Conservation (phyloP, 2,888 invertebrate species). For the Polylopha cassiicola region DNA sequence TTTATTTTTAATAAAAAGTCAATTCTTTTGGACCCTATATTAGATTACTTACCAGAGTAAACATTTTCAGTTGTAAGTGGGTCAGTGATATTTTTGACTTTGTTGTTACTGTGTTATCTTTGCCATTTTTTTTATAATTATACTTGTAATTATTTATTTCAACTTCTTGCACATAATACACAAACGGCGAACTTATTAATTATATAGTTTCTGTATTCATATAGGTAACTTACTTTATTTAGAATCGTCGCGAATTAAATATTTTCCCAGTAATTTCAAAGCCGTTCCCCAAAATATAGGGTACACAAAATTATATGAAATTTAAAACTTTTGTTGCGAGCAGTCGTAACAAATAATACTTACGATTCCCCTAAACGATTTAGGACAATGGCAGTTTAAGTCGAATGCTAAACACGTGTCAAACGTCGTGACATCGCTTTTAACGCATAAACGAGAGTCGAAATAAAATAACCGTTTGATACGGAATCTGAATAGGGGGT, state of each 20-base stretch:
- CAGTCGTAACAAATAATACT: constrained; percentile 31
- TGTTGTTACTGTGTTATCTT: not conserved
- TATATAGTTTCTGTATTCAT: too few species aligned
- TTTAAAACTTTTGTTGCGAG: constrained; percentile 20
- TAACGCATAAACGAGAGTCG: constrained; percentile 56
- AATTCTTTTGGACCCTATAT: constrained; percentile 15
- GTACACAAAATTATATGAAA: constrained; percentile 20
- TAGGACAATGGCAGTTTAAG: constrained; percentile 61
- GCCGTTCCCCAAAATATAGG: constrained; percentile 15
- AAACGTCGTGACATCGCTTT: constrained; percentile 61
- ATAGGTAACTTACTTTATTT: too few species aligned
- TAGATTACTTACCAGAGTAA: constrained; percentile 19
- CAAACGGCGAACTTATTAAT: too few species aligned
- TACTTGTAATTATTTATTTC: too few species aligned
- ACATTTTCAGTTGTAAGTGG: constrained; percentile 13
- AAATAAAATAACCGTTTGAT: constrained; percentile 65
- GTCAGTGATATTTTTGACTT: not conserved
- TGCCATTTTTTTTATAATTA: not conserved
- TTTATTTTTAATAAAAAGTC: constrained; percentile 32
- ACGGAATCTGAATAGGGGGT: constrained; percentile 52
- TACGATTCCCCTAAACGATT: constrained; percentile 54
- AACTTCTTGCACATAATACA: too few species aligned
- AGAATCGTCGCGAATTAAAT: too few species aligned
- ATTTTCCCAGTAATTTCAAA: constrained; percentile 11
- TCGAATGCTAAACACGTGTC: constrained; percentile 73